Evolutionary conservation across 92 coral and sea anemone genomes (phyloP).

Genomic region (Palythoa grandiflora): DNA sequence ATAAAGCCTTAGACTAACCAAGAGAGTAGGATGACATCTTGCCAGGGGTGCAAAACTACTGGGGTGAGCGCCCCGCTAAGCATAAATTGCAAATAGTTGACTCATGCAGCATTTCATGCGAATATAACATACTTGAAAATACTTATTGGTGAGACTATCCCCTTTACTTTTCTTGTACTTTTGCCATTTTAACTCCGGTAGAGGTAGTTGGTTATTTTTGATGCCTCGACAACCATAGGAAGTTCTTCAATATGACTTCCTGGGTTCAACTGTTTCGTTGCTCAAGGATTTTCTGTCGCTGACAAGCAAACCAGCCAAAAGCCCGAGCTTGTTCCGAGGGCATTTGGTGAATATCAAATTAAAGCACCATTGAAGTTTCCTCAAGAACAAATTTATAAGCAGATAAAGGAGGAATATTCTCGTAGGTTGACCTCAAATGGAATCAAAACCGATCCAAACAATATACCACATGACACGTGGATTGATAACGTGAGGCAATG

Average conservation of each 20-base stretch:
- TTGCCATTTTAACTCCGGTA: neutral
- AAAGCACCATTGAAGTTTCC: conserved; percentile 53
- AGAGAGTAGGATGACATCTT: too few relatives aligned
- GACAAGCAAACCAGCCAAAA: conserved; percentile 52
- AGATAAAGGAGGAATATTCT: neutral
- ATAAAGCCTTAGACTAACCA: too few relatives aligned
- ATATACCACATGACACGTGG: conserved; percentile 29
- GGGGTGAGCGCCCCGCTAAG: conserved; percentile 12
- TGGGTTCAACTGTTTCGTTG: conserved; percentile 58
- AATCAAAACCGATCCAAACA: conserved; percentile 54
- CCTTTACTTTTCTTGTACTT: neutral
- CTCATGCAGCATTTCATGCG: neutral
- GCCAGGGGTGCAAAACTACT: conserved; percentile 11
- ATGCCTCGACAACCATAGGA: too few relatives aligned
- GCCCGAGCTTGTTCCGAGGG: conserved; percentile 40
- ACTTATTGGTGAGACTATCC: neutral
- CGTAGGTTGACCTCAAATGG: conserved; percentile 35
- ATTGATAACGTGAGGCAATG: conserved; percentile 37
- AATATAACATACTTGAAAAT: neutral
- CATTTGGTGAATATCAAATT: conserved; percentile 61
- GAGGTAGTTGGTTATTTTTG: neutral
- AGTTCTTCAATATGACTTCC: neutral
- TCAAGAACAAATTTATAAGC: neutral
- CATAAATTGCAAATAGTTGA: neutral
- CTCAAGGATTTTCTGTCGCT: conserved; percentile 62